These are phyloP conservation scores for Pocillopora meandrina DNA, from an alignment of 92 coral and sea anemone genomes.

Conservation along the genomic window DNA sequence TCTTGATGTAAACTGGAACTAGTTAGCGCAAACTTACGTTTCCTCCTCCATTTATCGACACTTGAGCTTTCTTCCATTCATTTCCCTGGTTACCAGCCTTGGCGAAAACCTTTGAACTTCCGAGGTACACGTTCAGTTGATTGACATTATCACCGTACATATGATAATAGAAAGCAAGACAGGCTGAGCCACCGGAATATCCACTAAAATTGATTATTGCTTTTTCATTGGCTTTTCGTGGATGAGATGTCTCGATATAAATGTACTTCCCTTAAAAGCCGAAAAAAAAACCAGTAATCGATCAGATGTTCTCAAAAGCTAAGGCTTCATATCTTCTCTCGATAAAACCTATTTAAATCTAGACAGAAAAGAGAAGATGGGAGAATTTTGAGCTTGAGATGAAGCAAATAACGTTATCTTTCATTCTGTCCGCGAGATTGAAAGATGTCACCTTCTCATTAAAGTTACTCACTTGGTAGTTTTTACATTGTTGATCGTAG, in stretches of 20 bases:
- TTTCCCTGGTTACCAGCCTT: background rate
- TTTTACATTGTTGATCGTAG: too few relatives aligned
- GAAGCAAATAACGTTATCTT: too few relatives aligned
- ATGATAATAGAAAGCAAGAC: conserved; percentile 5
- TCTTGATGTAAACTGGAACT: background rate
- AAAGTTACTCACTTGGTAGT: too few relatives aligned
- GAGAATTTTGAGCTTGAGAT: too few relatives aligned
- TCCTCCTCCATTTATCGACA: conserved; percentile 6
- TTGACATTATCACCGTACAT: background rate
- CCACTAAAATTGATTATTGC: background rate
- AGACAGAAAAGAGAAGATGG: too few relatives aligned
- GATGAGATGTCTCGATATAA: conserved; percentile 1
- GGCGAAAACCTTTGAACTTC: background rate
- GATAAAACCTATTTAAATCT: too few relatives aligned
- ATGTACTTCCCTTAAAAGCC: conserved; percentile 2
- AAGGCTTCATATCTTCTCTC: too few relatives aligned
- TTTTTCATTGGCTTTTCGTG: background rate
- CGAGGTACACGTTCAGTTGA: conserved; percentile 6
- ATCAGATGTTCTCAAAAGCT: too few relatives aligned
- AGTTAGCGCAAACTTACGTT: background rate
- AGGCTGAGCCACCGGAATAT: background rate
- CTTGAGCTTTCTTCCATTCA: conserved; percentile 8
- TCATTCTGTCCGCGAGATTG: too few relatives aligned
- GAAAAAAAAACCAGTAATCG: background rate
- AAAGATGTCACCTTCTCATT: too few relatives aligned